Evolutionary conservation across 2,888 invertebrate species (phyloP).

Genomic region (Hybos culiciformis): DNA sequence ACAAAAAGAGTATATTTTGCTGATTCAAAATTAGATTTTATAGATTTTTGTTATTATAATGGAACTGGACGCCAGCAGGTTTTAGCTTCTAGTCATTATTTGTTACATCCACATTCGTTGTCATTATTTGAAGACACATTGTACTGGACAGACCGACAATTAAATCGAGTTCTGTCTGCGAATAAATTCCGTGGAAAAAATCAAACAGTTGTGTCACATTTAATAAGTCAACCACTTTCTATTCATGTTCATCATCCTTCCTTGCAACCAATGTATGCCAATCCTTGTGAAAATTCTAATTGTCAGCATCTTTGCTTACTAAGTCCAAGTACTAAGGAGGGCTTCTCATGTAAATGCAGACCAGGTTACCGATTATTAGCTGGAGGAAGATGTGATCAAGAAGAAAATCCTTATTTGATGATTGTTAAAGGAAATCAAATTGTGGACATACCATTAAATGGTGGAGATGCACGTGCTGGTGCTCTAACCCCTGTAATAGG

Average conservation of each 20-base stretch:
- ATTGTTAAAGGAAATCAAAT: constrained; percentile 81
- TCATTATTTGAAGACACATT: constrained; percentile 91
- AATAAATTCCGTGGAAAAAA: constrained; percentile 86
- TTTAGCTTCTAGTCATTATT: constrained; percentile 74
- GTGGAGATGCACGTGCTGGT: constrained; percentile 62
- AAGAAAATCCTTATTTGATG: constrained; percentile 80
- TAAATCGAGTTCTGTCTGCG: constrained; percentile 78
- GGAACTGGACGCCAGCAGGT: constrained; percentile 84
- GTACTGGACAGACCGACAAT: constrained; percentile 92
- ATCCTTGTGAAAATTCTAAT: constrained; percentile 59
- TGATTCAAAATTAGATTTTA: constrained; percentile 92
- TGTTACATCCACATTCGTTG: constrained; percentile 89
- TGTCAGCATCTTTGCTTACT: constrained; percentile 89
- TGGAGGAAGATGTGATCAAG: constrained; percentile 64
- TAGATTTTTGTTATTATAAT: constrained; percentile 95
- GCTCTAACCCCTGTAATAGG: constrained; percentile 79
- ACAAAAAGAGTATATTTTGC: constrained; percentile 92
- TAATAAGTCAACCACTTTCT: constrained; percentile 88
- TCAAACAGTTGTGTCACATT: constrained; percentile 85
- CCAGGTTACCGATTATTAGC: constrained; percentile 61
- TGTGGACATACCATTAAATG: constrained; percentile 64
- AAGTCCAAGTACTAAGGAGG: constrained; percentile 54
- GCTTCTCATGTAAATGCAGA: constrained; percentile 83
- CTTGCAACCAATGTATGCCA: constrained; percentile 65
- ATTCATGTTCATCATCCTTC: constrained; percentile 93